Evolutionary conservation across 2,888 invertebrate species (phyloP).

Genomic region (Synanthedon myopaeformis): DNA sequence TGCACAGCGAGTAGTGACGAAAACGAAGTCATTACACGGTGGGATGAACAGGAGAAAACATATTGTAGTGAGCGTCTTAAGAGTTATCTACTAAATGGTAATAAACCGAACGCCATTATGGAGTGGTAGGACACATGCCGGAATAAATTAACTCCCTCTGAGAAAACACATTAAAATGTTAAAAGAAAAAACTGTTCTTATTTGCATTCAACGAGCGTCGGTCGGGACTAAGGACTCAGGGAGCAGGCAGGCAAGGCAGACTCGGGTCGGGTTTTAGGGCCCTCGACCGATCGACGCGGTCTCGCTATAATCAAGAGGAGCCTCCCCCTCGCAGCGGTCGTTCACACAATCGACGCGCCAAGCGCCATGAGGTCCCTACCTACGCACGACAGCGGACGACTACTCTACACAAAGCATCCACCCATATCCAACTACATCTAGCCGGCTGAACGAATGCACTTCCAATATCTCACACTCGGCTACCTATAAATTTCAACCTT

Average conservation of each 20-base stretch:
- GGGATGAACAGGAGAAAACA: slow-evolving; percentile 19
- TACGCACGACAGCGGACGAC: slow-evolving; percentile 35
- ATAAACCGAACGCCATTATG: slow-evolving; percentile 3
- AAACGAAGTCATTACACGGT: slow-evolving; percentile 20
- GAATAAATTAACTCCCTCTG: slow-evolving; percentile 21
- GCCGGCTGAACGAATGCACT: slow-evolving; percentile 19
- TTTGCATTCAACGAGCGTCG: slow-evolving; percentile 45
- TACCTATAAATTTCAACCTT: slow-evolving; percentile 18
- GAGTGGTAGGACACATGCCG: slow-evolving; percentile 13
- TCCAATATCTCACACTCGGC: slow-evolving; percentile 26
- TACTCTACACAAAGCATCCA: slow-evolving; percentile 53
- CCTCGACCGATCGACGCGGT: slow-evolving; percentile 54
- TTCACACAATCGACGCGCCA: slow-evolving; percentile 58
- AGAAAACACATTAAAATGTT: slow-evolving; percentile 30
- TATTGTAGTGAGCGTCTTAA: slow-evolving; percentile 9
- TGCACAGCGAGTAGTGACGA: slow-evolving; percentile 14
- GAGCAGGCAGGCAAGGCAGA: slow-evolving; percentile 18
- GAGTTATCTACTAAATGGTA: slow-evolving; percentile 5
- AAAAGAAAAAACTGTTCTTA: slow-evolving; percentile 29
- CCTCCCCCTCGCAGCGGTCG: slow-evolving; percentile 61
- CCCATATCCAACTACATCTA: slow-evolving; percentile 35
- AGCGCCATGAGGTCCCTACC: slow-evolving; percentile 45
- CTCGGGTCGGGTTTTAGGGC: slow-evolving; percentile 46
- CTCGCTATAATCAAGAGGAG: slow-evolving; percentile 58
- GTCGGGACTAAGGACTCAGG: background rate